Conservation (phyloP, 92 coral and sea anemone species). For the Epizoanthus rinbou region DNA sequence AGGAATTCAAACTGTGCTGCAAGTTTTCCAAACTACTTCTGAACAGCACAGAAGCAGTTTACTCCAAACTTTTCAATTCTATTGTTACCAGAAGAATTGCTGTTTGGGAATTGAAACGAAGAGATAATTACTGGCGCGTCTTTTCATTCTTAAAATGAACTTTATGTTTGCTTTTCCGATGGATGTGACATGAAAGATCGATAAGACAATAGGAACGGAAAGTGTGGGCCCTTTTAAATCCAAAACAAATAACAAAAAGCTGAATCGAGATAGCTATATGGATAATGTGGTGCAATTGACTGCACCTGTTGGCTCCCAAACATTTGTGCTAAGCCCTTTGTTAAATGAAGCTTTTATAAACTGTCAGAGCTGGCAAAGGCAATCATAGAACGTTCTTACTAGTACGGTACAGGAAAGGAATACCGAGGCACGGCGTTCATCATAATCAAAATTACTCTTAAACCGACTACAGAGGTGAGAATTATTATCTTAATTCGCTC, state of each 20-base stretch:
- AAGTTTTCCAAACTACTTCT: no score
- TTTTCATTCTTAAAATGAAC: slow-evolving; percentile 23
- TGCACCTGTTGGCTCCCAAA: slow-evolving; percentile 36
- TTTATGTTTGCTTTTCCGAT: slow-evolving; percentile 32
- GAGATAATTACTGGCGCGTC: slow-evolving; percentile 33
- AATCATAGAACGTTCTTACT: no score
- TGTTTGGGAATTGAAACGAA: slow-evolving; percentile 15
- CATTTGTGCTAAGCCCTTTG: slow-evolving; percentile 5
- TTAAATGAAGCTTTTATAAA: no score
- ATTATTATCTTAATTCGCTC: background rate
- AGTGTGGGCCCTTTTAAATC: slow-evolving; percentile 34
- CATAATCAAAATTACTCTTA: background rate
- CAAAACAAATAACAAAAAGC: slow-evolving; percentile 36
- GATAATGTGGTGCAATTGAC: slow-evolving; percentile 5
- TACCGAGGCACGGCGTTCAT: background rate
- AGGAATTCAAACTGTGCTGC: no score
- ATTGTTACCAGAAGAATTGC: background rate
- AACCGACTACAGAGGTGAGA: slow-evolving; percentile 28
- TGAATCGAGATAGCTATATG: background rate
- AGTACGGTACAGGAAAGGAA: no score
- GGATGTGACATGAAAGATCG: slow-evolving; percentile 29
- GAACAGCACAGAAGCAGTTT: no score
- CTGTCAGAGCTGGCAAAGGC: no score
- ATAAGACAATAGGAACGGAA: slow-evolving; percentile 43
- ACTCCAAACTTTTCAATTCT: no score